Conservation (phyloP, 2,797 vertebrate genomes). For the Crenichthys baileyi region DNA sequence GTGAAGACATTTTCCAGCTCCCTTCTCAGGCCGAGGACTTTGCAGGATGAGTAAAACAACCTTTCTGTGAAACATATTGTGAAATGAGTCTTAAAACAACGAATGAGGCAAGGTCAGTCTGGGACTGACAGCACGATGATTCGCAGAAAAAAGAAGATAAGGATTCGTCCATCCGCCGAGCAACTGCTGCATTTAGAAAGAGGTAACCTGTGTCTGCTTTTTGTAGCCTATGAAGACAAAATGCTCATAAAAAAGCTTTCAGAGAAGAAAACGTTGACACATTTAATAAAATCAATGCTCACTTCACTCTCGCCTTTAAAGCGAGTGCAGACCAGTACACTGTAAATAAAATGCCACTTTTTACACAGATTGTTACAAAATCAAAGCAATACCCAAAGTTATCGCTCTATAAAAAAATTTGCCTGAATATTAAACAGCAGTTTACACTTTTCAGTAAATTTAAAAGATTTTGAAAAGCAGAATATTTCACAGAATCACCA, state of each 20-base stretch:
- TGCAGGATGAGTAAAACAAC: neutral
- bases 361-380: conserved; percentile 1
- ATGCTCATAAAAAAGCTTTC: neutral
- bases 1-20: conserved; percentile 2
- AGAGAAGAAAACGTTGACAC: neutral
- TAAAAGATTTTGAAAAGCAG: conserved; percentile 13
- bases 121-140: conserved; percentile 9
- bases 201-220: neutral
- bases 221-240: neutral
- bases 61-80: conserved; percentile 7
- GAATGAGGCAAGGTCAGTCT: conserved; percentile 12
- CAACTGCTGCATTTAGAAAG: neutral
- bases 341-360: neutral
- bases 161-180: neutral
- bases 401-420: conserved; percentile 11
- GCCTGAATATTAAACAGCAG: conserved; percentile 4
- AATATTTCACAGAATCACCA: conserved; percentile 20
- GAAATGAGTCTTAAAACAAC: conserved; percentile 15
- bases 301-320: neutral
- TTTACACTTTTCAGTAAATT: conserved; percentile 4
- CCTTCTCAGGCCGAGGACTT: conserved; percentile 2
- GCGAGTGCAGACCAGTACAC: too few relatives aligned
- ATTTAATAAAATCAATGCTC: neutral
- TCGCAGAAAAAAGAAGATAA: neutral
- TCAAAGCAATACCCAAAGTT: conserved; percentile 6